phyloP scores from a whole-genome alignment of 2,888 invertebrate genomes.

The Kuschelorhynchus macadamiae region DNA sequence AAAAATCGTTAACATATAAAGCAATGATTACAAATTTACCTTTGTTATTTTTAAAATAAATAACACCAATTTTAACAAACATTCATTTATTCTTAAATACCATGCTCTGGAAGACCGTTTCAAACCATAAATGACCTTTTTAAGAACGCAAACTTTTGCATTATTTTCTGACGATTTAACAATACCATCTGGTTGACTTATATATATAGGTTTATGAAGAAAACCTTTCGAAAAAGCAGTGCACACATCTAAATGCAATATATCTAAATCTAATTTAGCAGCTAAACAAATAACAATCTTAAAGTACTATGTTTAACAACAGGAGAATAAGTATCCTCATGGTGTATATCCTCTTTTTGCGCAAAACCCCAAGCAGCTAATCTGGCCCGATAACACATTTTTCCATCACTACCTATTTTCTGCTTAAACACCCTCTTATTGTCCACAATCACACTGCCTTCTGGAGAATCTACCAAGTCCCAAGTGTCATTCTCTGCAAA shows the following conservation, averaged over 20 bases:
- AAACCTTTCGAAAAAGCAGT: conserved; percentile 43
- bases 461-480: conserved; percentile 36
- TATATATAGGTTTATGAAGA: conserved; percentile 31
- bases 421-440: conserved; percentile 41
- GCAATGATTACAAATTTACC: conserved; percentile 9
- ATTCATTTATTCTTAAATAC: conserved; percentile 12
- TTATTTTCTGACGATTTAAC: background rate
- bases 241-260: conserved; percentile 36
- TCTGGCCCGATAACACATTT: conserved; percentile 36
- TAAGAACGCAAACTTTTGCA: conserved; percentile 1
- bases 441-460: conserved; percentile 18
- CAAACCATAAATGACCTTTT: conserved; percentile 21
- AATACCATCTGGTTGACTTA: conserved; percentile 35
- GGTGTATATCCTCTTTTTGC: conserved; percentile 34
- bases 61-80: conserved; percentile 9
- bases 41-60: background rate
- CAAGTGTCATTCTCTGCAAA: conserved; percentile 49
- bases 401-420: conserved; percentile 23
- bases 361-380: conserved; percentile 46
- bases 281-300: background rate
- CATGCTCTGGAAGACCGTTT: conserved; percentile 25
- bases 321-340: background rate
- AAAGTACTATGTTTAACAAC: background rate
- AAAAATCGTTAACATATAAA: conserved; percentile 53
- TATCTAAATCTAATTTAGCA: conserved; percentile 5